Conservation (phyloP, 2,113 vertebrate genomes). For the Clupea harengus region DNA sequence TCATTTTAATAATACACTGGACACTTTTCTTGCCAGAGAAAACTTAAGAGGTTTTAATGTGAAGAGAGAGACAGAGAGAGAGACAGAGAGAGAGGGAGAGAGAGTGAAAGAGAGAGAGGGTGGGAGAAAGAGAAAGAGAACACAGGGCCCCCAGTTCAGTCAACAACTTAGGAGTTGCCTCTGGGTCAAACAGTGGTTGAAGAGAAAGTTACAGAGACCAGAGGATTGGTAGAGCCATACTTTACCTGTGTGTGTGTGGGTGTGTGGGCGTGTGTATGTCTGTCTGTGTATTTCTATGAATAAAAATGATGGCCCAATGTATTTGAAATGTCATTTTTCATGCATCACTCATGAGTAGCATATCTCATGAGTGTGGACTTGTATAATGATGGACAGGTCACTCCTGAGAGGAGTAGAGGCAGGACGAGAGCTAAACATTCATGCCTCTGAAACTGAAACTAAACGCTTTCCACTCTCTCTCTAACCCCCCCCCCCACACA, state of each 20-base stretch:
- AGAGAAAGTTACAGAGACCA: neutral
- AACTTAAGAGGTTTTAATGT: constrained; percentile 63
- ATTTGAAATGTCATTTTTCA: no score
- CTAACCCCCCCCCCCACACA: no score
- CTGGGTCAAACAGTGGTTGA: neutral
- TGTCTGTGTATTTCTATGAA: neutral
- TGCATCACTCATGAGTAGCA: no score
- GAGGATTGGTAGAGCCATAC: neutral
- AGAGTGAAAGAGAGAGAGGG: neutral
- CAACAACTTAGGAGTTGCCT: neutral
- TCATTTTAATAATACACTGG: constrained; percentile 71
- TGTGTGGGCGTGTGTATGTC: neutral
- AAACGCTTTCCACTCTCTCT: no score
- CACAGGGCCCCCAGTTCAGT: neutral
- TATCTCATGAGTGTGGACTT: no score
- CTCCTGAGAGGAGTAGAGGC: no score
- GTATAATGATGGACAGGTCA: no score
- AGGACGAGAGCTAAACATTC: no score
- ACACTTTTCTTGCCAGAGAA: constrained; percentile 66
- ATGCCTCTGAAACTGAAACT: neutral
- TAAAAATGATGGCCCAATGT: neutral
- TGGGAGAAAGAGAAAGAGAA: neutral
- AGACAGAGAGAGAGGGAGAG: constrained; percentile 33
- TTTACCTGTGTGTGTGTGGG: constrained; percentile 2
- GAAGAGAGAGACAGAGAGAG: constrained; percentile 47